phyloP scores from a whole-genome alignment of 35 echinoderm and acorn worm species.

The Holothuria glaberrima region DNA sequence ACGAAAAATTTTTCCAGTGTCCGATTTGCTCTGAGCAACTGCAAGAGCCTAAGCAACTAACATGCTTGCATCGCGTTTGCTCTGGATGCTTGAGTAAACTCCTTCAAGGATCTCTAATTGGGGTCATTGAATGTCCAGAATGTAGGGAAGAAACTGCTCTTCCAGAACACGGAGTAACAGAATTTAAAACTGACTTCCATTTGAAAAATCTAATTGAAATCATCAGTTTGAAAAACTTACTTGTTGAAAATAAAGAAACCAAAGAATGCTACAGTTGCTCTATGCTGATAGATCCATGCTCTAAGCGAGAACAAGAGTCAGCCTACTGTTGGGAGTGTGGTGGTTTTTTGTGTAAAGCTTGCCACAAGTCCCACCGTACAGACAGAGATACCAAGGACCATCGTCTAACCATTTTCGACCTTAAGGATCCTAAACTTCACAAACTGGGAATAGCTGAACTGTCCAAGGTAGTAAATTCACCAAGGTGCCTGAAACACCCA shows the following conservation, averaged over 20 bases:
- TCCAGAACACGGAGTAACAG: not conserved
- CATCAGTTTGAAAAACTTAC: not conserved
- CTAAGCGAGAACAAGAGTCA: not conserved
- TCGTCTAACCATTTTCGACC: not conserved
- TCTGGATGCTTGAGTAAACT: not conserved
- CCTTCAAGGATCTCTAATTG: not conserved
- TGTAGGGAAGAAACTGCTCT: slow-evolving; percentile 2
- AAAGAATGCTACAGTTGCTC: not conserved
- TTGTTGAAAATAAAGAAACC: not conserved
- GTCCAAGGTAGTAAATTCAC: no score
- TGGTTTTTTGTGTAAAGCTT: slow-evolving; percentile 24
- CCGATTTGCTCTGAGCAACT: slow-evolving; percentile 36
- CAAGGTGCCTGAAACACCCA: no score
- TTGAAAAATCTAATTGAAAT: slow-evolving; percentile 25
- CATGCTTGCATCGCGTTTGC: slow-evolving; percentile 36
- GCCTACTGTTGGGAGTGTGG: slow-evolving; percentile 31
- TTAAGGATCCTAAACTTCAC: not conserved
- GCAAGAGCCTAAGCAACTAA: not conserved
- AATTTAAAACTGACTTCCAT: slow-evolving; percentile 43
- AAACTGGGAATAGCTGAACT: no score
- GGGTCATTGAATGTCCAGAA: not conserved
- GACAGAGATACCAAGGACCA: not conserved
- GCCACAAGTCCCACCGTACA: slow-evolving; percentile 1
- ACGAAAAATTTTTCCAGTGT: slow-evolving; percentile 41
- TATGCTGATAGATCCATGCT: no score